Base-by-base conservation (phyloP, 2,888 invertebrate species). In the Drepanosiphum platanoidis region DNA sequence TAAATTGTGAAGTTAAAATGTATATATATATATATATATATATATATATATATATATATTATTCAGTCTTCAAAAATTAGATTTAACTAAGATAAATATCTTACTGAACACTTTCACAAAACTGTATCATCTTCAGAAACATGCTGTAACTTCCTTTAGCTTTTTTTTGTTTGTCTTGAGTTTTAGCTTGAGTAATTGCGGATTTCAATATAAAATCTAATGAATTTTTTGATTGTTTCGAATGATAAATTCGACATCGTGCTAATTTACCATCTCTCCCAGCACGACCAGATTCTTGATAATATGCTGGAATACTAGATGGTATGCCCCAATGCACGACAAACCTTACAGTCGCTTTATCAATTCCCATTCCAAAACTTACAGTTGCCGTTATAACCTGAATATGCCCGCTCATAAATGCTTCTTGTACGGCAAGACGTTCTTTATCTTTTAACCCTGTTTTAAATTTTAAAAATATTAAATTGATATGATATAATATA, bases 291-390 rank as follows among this genome's bases (percentile, higher is more conserved):
- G 97, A 96, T 91, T 98, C 98, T 92, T 98, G 94, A 90, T 99
- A 99, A 90, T 97, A 99, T 0, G 95, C 96, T 0, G 98, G 97
- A 79, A 99, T 95, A 89, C 96, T 97, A 89, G 97, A 96, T 0
- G 99, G 96, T 58, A 97, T 92, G 36, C 96, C 96, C 99, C 98
- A 99, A 90, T 99, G 99, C 9, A 95, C 94, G 3, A 99, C 99
- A 89, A 97, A 96, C 87, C 98, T 95, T 22, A 99, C 99, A 86
- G 95, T 93, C 3, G 95, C 93, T 90, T 99, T 99, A 90, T 99
- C 99, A 3, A 99, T 97, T 74, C 99, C 99, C 99, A 99, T 99
- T 64, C 99, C 99, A 91, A 99, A 99, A 89, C 98, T 98, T 86
- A 99, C 95, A 0, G 99, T 99, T 7, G 99, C 99, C 87, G 95